Percentiles rank a stretch among this genome's conserved stretches.
phyloP scores from a whole-genome alignment of 2,888 invertebrate genomes.

The Drosophila sordidula region DNA sequence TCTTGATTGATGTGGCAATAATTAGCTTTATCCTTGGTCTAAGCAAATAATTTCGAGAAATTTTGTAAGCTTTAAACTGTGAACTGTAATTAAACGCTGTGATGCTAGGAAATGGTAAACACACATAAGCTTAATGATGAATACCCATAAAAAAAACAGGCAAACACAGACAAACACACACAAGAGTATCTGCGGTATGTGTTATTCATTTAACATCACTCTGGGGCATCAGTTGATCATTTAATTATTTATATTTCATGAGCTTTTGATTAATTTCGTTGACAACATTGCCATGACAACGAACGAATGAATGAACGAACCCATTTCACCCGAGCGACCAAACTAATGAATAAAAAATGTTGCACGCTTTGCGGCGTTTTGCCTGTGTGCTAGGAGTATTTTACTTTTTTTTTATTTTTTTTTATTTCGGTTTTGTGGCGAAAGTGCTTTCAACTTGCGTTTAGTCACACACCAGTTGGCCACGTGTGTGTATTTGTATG shows the following conservation, averaged over 20 bases:
- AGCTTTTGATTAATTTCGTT: slow-evolving; percentile 8
- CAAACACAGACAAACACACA: neutral
- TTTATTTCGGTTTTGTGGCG: too few species aligned
- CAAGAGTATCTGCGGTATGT: neutral
- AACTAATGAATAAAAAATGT: slow-evolving; percentile 10
- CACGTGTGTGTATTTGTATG: neutral
- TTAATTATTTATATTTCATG: slow-evolving; percentile 14
- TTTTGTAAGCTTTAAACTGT: slow-evolving; percentile 4
- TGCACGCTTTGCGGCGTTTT: slow-evolving; percentile 26
- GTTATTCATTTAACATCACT: slow-evolving; percentile 5
- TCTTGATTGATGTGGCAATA: slow-evolving; percentile 58
- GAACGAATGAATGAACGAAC: neutral
- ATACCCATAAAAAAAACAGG: too few species aligned
- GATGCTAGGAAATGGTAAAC: neutral
- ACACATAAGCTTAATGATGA: slow-evolving; percentile 24
- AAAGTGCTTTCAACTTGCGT: neutral
- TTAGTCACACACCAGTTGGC: neutral
- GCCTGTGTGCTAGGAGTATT: neutral
- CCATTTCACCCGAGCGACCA: neutral
- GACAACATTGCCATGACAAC: neutral
- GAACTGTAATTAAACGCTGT: neutral
- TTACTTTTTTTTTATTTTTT: neutral
- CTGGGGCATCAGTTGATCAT: neutral
- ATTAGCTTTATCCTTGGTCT: slow-evolving; percentile 43
- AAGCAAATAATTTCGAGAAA: slow-evolving; percentile 7